A percentile compares a stretch with the other conserved stretches of the same genome.
These are phyloP conservation scores for Drosophila sp. DNA, from an alignment of 1,140 invertebrate genomes.

Conservation along the genomic window DNA sequence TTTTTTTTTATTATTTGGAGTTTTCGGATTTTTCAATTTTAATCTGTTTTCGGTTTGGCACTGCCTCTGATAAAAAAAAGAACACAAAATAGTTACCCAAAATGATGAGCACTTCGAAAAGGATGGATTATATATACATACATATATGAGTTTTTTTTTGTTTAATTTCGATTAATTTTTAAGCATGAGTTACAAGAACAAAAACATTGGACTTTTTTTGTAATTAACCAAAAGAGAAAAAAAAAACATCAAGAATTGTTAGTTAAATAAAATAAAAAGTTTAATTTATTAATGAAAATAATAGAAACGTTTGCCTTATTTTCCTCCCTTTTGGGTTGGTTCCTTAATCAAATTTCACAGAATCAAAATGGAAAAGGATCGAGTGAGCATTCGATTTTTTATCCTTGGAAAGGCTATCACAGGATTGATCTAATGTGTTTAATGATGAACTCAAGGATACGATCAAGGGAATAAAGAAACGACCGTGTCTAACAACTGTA, in stretches of 20 bases:
- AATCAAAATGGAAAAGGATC: too few relatives aligned
- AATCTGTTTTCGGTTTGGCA: conserved; percentile 19
- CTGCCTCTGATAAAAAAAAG: not conserved
- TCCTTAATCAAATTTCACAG: too few relatives aligned
- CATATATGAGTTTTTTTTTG: not conserved
- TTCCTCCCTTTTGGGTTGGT: not conserved
- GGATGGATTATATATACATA: not conserved
- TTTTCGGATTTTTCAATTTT: not conserved
- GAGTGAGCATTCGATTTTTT: too few relatives aligned
- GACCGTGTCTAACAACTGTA: too few relatives aligned
- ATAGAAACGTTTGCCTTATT: not conserved
- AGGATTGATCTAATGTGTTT: too few relatives aligned
- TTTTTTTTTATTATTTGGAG: not conserved
- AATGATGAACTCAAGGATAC: too few relatives aligned
- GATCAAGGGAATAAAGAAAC: too few relatives aligned
- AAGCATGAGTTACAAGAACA: conserved; percentile 3
- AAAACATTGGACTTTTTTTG: conserved; percentile 72
- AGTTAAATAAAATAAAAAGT: conserved; percentile 74
- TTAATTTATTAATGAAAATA: conserved; percentile 73
- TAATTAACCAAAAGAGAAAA: conserved; percentile 70
- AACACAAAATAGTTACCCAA: not conserved
- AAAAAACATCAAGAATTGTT: conserved; percentile 48
- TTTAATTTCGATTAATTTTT: conserved; percentile 14
- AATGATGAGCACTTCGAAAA: conserved; percentile 5
- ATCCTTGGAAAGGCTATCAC: too few relatives aligned